Conservation (phyloP, 2,888 invertebrate genomes). For the Lacanobia wlatinum region DNA sequence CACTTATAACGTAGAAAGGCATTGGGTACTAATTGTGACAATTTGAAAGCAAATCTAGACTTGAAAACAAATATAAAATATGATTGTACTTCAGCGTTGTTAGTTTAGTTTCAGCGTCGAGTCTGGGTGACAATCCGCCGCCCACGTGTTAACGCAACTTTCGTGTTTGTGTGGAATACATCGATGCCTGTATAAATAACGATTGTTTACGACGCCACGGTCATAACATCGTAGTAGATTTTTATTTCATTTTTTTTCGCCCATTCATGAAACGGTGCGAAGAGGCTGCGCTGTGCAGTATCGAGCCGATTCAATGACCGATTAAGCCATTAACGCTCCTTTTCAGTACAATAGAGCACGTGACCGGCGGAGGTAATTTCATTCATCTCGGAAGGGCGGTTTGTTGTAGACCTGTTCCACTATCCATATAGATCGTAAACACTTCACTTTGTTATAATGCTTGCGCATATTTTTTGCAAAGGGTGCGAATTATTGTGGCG, state of each 20-base stretch:
- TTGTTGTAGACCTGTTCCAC: conserved; percentile 65
- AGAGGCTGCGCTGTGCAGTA: conserved; percentile 79
- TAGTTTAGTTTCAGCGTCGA: conserved; percentile 48
- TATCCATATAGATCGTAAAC: conserved; percentile 60
- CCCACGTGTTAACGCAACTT: conserved; percentile 57
- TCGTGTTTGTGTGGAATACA: conserved; percentile 63
- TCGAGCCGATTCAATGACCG: conserved; percentile 84
- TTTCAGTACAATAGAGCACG: conserved; percentile 86
- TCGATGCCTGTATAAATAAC: conserved; percentile 71
- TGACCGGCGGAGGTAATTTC: conserved; percentile 81
- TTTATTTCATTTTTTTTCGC: conserved; percentile 79
- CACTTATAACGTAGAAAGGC: background rate
- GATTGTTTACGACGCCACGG: conserved; percentile 76
- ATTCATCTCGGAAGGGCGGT: conserved; percentile 81
- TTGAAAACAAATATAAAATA: conserved; percentile 25
- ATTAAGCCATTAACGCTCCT: conserved; percentile 84
- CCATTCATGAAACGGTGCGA: conserved; percentile 85
- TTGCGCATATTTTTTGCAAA: conserved; percentile 26
- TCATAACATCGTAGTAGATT: conserved; percentile 78
- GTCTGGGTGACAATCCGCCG: conserved; percentile 57
- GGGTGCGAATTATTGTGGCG: conserved; percentile 7
- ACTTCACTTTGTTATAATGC: conserved; percentile 62
- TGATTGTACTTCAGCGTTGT: conserved; percentile 42
- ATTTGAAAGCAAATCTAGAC: conserved; percentile 4
- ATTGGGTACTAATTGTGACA: background rate